These are phyloP conservation scores for Stegodyphus dumicola DNA, from an alignment of 1,140 invertebrate genomes.

Conservation along the genomic window DNA sequence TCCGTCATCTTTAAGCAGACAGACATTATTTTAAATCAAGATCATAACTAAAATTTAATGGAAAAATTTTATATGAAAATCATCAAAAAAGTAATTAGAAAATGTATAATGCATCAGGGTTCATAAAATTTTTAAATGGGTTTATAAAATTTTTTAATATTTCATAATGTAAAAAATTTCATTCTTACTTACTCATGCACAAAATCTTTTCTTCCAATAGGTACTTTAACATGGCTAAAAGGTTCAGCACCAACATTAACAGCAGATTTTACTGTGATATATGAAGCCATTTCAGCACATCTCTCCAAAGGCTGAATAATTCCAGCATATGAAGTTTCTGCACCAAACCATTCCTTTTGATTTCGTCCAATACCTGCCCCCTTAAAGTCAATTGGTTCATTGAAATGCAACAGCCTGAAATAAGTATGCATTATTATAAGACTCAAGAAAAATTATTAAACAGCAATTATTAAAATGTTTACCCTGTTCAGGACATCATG, in stretches of 20 bases:
- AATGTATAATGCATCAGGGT: neutral
- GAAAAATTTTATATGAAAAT: no score
- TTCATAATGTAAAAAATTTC: no score
- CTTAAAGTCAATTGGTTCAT: conserved; percentile 75
- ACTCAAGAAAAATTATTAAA: no score
- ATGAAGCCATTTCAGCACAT: conserved; percentile 75
- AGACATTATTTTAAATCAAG: no score
- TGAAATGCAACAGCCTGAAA: conserved; percentile 75
- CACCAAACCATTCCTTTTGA: conserved; percentile 62
- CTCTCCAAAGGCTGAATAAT: conserved; percentile 52
- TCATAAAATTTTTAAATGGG: neutral
- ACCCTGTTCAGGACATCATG: no score
- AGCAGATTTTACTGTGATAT: conserved; percentile 81
- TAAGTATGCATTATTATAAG: neutral
- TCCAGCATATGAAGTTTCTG: conserved; percentile 24
- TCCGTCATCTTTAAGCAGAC: no score
- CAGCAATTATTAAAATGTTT: no score
- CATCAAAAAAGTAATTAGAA: no score
- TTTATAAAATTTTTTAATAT: neutral
- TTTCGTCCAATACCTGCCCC: conserved; percentile 80
- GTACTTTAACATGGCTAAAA: conserved; percentile 77
- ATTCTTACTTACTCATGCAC: conserved; percentile 37
- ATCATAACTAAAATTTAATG: no score
- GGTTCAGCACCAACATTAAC: conserved; percentile 86
- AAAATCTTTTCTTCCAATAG: conserved; percentile 50